These are phyloP conservation scores for Eristalis tenax DNA, from an alignment of 2,888 invertebrate genomes.

Conservation along the genomic window DNA sequence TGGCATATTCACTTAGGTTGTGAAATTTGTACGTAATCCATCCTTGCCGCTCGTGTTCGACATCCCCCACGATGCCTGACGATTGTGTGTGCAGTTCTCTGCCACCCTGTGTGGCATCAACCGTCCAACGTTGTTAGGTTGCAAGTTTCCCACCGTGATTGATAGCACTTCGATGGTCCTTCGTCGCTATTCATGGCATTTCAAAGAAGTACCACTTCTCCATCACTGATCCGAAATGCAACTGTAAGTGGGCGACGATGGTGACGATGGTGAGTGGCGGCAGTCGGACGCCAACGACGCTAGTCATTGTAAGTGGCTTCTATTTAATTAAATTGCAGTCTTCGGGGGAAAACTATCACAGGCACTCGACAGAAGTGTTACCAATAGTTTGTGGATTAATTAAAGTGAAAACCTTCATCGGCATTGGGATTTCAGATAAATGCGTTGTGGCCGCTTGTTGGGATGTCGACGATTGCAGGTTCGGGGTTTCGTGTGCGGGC, in stretches of 20 bases:
- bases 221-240: slow-evolving; percentile 25
- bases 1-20: slow-evolving; percentile 43
- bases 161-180: slow-evolving; percentile 49
- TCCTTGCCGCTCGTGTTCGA: slow-evolving; percentile 25
- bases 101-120: background rate
- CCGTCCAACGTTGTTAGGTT: background rate
- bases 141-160: slow-evolving; percentile 44
- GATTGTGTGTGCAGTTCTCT: background rate
- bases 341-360: slow-evolving; percentile 24
- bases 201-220: background rate
- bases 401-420: slow-evolving; percentile 62
- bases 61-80: slow-evolving; percentile 21
- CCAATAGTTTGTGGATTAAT: slow-evolving; percentile 64
- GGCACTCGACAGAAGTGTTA: slow-evolving; percentile 39
- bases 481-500: too few relatives aligned
- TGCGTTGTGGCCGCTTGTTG: background rate
- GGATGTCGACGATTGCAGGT: background rate
- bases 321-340: slow-evolving; percentile 64
- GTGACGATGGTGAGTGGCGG: background rate
- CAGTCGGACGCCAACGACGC: slow-evolving; percentile 31
- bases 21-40: slow-evolving; percentile 60
- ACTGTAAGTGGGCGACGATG: slow-evolving; percentile 18
- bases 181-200: background rate
- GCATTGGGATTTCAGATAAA: slow-evolving; percentile 33
- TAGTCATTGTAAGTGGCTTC: slow-evolving; percentile 62